A percentile compares a stretch with the other conserved stretches of the same genome.
These are phyloP conservation scores for Acomys russatus DNA, from an alignment of 2,797 vertebrate genomes.

Conservation along the genomic window DNA sequence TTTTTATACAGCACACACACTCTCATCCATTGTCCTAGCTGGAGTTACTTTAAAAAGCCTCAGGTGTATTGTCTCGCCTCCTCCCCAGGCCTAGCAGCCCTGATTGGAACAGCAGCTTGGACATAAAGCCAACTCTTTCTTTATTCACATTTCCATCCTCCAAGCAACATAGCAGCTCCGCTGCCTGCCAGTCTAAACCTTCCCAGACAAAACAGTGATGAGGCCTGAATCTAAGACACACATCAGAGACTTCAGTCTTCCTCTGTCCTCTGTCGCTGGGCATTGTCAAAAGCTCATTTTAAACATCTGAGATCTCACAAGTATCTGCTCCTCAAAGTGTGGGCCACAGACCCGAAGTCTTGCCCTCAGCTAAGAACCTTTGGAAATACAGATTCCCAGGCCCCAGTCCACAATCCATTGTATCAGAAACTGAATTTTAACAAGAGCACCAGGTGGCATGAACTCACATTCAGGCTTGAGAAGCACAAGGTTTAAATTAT, in stretches of 20 bases:
- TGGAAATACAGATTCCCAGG: neutral
- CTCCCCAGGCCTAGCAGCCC: neutral
- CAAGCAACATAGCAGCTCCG: neutral
- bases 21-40: neutral
- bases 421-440: neutral
- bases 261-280: neutral
- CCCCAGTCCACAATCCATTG: neutral
- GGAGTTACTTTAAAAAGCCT: conserved; percentile 16
- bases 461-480: neutral
- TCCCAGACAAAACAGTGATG: conserved; percentile 4
- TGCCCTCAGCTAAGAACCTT: neutral
- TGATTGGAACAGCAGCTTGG: neutral
- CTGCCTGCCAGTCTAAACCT: neutral
- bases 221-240: neutral
- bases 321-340: neutral
- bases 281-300: neutral
- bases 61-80: neutral
- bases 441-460: neutral
- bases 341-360: neutral
- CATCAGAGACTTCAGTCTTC: neutral
- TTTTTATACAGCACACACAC: neutral
- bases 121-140: neutral
- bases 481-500: neutral
- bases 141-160: neutral
- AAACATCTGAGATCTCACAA: neutral